Evolutionary conservation across 2,113 vertebrate genomes (phyloP).

Genomic region (Syngnathus scovelli): DNA sequence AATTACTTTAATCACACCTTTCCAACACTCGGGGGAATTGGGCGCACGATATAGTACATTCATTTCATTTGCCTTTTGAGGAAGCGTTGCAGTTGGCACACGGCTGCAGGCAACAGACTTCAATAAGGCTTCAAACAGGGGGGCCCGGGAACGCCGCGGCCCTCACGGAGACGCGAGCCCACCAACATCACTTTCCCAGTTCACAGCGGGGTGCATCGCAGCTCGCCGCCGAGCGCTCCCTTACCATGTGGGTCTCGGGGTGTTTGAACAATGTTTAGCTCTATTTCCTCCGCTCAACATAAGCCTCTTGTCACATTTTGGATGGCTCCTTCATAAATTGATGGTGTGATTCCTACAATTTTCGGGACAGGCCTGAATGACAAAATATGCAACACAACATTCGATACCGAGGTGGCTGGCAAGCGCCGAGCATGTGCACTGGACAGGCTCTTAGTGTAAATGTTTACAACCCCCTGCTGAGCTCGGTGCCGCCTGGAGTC

Average conservation of each 20-base stretch:
- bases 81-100: slow-evolving; percentile 68
- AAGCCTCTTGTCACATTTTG: slow-evolving; percentile 81
- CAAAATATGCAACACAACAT: slow-evolving; percentile 78
- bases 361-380: slow-evolving; percentile 78
- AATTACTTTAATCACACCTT: slow-evolving; percentile 30
- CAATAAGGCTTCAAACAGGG: slow-evolving; percentile 70
- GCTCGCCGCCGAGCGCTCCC: slow-evolving; percentile 71
- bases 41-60: slow-evolving; percentile 38
- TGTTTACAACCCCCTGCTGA: slow-evolving; percentile 80
- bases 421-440: slow-evolving; percentile 76
- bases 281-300: slow-evolving; percentile 79
- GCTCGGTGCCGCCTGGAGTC: slow-evolving; percentile 73
- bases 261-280: slow-evolving; percentile 82
- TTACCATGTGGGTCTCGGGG: slow-evolving; percentile 81
- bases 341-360: slow-evolving; percentile 78
- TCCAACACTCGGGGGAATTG: slow-evolving; percentile 30
- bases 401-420: slow-evolving; percentile 77
- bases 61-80: slow-evolving; percentile 60
- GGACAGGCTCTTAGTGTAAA: slow-evolving; percentile 80
- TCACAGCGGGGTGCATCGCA: slow-evolving; percentile 79
- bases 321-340: slow-evolving; percentile 75
- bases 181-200: slow-evolving; percentile 81
- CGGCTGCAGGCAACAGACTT: slow-evolving; percentile 72
- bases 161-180: slow-evolving; percentile 73
- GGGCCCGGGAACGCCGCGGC: slow-evolving; percentile 70